A percentile compares a stretch with the other conserved stretches of the same genome.
Conservation (phyloP, 2,113 vertebrate genomes). For the Gorsachius goisagi region DNA sequence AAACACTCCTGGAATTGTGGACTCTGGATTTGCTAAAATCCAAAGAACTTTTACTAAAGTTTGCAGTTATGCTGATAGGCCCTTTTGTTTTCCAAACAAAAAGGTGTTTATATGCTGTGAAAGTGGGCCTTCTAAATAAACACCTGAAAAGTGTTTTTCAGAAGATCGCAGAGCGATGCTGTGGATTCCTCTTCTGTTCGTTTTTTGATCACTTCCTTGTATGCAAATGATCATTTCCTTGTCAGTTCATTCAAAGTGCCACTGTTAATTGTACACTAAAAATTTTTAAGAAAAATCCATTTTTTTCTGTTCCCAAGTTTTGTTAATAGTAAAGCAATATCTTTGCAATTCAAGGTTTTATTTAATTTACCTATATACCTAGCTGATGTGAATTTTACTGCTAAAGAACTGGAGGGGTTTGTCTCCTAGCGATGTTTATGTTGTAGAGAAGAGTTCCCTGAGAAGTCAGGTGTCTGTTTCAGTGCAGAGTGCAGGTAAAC, state of each 20-base stretch:
- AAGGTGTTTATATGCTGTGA: background rate
- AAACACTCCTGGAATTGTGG: background rate
- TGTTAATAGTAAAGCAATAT: background rate
- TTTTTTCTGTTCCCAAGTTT: background rate
- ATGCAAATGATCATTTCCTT: background rate
- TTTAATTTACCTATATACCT: background rate
- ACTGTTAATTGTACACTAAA: background rate
- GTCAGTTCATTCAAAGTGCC: background rate
- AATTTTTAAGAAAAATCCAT: background rate
- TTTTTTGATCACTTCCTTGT: background rate
- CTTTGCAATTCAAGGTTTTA: background rate
- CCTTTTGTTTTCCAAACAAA: background rate
- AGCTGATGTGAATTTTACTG: background rate
- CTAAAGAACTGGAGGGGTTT: background rate
- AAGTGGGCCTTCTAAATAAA: background rate
- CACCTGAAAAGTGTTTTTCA: background rate
- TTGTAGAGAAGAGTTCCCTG: background rate
- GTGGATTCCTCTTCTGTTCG: background rate
- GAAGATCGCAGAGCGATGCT: background rate
- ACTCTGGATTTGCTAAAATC: background rate
- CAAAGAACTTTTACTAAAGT: background rate
- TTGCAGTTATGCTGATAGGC: background rate
- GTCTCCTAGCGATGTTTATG: rapidly evolving
- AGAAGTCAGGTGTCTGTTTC: background rate
- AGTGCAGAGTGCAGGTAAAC: background rate